phyloP scores from a whole-genome alignment of 2,797 vertebrate genomes.

The Sebastes kiyomatsui region DNA sequence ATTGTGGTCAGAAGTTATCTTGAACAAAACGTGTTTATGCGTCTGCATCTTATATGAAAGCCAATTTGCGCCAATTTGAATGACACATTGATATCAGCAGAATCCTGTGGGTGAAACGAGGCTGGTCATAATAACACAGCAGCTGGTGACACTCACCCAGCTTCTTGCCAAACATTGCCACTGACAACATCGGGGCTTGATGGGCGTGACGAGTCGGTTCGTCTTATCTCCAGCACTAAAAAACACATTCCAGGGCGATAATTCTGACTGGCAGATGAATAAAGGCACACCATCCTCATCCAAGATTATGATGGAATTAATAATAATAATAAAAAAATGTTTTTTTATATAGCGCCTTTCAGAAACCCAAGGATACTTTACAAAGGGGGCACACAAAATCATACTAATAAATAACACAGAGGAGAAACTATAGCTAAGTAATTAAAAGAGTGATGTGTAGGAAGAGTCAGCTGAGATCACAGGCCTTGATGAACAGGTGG shows the following conservation, averaged over 20 bases:
- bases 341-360: no score
- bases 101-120: background rate
- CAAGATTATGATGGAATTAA: background rate
- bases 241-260: background rate
- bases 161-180: background rate
- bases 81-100: background rate
- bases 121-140: background rate
- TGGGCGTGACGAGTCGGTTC: constrained; percentile 36
- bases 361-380: no score
- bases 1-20: background rate
- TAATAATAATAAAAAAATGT: no score
- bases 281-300: background rate
- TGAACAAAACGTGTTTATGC: background rate
- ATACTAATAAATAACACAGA: no score
- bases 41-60: background rate
- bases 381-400: no score
- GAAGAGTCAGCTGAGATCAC: no score
- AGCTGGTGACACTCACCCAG: background rate
- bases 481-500: no score
- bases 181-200: background rate
- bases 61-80: background rate
- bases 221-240: constrained; percentile 42
- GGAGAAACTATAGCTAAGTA: no score
- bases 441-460: no score
- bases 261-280: background rate